Evolutionary conservation across 2,888 invertebrate species (phyloP), one percentile per base, ranked within the genome.

Genomic region (Sphaerophoria taeniata): DNA sequence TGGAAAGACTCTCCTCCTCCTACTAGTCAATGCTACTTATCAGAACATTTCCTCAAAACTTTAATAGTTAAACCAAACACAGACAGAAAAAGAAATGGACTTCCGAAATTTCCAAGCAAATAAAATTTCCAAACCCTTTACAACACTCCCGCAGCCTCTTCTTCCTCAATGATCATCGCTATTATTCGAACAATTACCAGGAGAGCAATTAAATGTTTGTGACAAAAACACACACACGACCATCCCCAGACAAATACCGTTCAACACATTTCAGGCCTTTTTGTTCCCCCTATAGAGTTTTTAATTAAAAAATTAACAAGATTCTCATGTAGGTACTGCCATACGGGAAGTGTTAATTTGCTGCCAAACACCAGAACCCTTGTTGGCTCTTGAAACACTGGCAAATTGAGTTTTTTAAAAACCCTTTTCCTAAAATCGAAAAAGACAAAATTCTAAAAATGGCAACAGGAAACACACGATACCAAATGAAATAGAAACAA

Each of bases 261-360:
- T 24, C 24, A 55, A 75, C 61, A 72, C 75, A 72, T 51, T 75
- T 49, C 24, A 43, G 61, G 2, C 36, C 76, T 9, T 49, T 67
- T 72, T 71, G 78, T 74, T 71, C 60, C 65, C n/a, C n/a, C 53
- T 63, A 58, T 70, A 61, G 80, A 56, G 47, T 76, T 80, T 78
- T 84, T 74, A 84, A 74, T 84, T 70, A 82, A 82, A 73, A 67
- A 65, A 56, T 79, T 65, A 83, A 83, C 79, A 79, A 79, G 79
- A 65, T 79, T 83, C 74, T 55, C 67, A 79, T 79, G 79, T n/a
- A n/a, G n/a, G n/a, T 79, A 49, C 9, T 47, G 14, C 45, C 60
- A 58, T 58, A 53, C 39, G 31, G 53, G 65, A 79, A 74, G 83
- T 79, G 70, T 84, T 84, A 84, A 79, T 79, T 79, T 74, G 45